These are phyloP conservation scores for Dasyurus viverrinus DNA, from an alignment of 2,113 vertebrate genomes.

Conservation along the genomic window DNA sequence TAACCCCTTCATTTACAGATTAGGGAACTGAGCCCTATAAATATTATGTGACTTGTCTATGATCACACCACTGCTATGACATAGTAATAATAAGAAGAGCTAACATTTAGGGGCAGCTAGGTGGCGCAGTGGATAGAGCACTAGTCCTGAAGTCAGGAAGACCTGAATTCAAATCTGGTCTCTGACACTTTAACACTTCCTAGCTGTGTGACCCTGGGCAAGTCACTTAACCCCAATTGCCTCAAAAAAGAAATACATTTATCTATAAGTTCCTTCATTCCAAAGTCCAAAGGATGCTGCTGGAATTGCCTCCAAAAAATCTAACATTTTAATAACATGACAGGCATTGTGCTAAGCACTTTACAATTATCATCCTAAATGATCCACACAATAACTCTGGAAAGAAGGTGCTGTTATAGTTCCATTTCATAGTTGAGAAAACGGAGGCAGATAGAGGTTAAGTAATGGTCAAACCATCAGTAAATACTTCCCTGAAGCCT, in stretches of 20 bases:
- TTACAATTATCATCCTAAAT: background rate
- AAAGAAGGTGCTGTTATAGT: background rate
- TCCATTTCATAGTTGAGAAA: background rate
- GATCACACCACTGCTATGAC: background rate
- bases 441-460: background rate
- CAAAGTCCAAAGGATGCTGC: too few species aligned
- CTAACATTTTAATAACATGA: background rate
- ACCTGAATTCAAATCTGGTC: too few species aligned
- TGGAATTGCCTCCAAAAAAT: background rate
- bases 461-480: background rate
- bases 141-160: too few species aligned
- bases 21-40: background rate
- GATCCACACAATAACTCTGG: background rate
- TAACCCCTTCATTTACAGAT: background rate
- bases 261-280: too few species aligned
- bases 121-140: too few species aligned
- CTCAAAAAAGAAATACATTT: too few species aligned
- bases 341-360: background rate
- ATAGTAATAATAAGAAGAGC: too few species aligned
- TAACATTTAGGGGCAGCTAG: too few species aligned
- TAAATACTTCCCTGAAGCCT: accelerated
- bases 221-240: too few species aligned
- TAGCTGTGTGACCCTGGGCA: too few species aligned
- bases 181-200: too few species aligned
- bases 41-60: background rate